Evolutionary conservation across 2,113 vertebrate genomes (phyloP).

Genomic region (Picathartes gymnocephalus): DNA sequence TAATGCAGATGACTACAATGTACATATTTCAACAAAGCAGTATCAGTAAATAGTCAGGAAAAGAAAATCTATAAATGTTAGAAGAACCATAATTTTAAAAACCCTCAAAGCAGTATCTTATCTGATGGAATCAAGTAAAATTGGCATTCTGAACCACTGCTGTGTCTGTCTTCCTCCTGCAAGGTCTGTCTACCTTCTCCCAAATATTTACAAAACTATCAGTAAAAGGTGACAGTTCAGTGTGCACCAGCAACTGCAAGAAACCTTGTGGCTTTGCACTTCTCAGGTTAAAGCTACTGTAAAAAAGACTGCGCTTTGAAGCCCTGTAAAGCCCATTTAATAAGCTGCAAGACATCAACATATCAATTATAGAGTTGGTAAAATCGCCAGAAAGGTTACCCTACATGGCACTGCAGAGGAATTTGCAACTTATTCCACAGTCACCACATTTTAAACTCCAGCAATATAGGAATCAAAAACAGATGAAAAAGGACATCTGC

Average conservation of each 20-base stretch:
- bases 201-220: neutral
- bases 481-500: neutral
- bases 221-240: neutral
- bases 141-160: neutral
- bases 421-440: neutral
- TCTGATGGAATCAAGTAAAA: neutral
- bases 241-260: neutral
- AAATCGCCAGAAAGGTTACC: neutral
- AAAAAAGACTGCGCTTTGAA: neutral
- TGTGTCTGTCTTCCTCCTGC: neutral
- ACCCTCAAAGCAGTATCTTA: neutral
- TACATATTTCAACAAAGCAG: neutral
- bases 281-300: neutral
- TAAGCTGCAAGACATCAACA: neutral
- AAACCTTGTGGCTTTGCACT: neutral
- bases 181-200: neutral
- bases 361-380: neutral
- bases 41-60: neutral
- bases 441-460: neutral
- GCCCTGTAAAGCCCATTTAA: neutral
- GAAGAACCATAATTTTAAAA: neutral
- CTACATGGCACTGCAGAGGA: neutral
- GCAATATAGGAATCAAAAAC: neutral
- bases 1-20: neutral
- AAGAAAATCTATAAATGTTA: neutral